Evolutionary conservation across 30 jellyfish, hydroid and myxozoan species (phyloP).

Genomic region (Aurelia aurita complex sp. Pacific): DNA sequence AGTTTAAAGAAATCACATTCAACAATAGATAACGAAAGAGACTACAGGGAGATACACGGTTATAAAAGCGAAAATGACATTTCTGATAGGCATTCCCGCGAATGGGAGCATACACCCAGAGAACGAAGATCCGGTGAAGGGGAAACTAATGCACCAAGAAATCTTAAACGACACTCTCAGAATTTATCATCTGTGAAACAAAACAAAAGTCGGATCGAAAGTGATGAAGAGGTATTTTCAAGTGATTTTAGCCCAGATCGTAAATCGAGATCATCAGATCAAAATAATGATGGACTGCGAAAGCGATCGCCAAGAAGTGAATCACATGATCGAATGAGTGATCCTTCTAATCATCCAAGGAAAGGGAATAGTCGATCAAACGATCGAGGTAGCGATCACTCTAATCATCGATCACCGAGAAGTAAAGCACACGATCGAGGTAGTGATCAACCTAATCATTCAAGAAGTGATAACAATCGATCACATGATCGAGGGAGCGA

Average conservation of each 20-base stretch:
- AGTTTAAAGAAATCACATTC: conserved; percentile 2
- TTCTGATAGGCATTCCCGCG: neutral
- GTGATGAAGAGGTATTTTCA: conserved; percentile 8
- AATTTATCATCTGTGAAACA: neutral
- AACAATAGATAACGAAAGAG: neutral
- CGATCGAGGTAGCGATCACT: neutral
- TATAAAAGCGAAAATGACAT: conserved; percentile 2
- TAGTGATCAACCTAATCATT: neutral
- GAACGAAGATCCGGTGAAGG: neutral
- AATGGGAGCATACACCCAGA: neutral
- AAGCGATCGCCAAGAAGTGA: conserved; percentile 1
- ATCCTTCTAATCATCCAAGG: neutral
- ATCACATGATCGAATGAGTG: neutral
- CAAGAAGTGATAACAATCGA: neutral
- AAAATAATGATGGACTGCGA: neutral
- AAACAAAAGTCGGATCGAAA: neutral
- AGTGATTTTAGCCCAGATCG: neutral
- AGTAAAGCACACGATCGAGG: neutral
- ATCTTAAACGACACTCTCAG: neutral
- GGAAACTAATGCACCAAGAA: neutral
- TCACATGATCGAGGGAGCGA: neutral
- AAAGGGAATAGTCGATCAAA: neutral
- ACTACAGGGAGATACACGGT: neutral
- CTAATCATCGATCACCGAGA: neutral
- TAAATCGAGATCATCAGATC: neutral